Percentiles rank a stretch among this genome's conserved stretches.
Conservation (phyloP, 1,140 invertebrate species). For the Plectrocnemia conspersa region DNA sequence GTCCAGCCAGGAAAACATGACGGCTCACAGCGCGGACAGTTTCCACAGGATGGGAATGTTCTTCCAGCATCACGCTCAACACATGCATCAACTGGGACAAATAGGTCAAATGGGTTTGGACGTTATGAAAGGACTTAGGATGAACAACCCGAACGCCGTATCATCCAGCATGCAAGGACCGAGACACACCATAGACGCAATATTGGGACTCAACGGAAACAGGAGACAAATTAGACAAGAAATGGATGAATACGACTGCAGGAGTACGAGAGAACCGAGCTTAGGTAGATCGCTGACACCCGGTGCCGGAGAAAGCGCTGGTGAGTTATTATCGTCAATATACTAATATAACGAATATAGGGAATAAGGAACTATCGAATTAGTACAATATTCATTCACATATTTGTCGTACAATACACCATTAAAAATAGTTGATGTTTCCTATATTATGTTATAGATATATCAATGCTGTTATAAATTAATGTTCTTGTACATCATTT, state of each 20-base stretch:
- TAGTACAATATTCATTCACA: too few relatives aligned
- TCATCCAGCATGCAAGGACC: constrained; percentile 37
- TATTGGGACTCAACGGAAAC: constrained; percentile 40
- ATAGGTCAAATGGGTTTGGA: constrained; percentile 20
- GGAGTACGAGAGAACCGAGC: constrained; percentile 26
- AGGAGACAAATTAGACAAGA: constrained; percentile 24
- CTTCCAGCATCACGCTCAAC: constrained; percentile 29
- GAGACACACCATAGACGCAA: constrained; percentile 47
- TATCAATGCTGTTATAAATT: too few relatives aligned
- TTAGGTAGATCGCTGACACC: constrained; percentile 27
- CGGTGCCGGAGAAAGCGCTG: constrained; percentile 30
- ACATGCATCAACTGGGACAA: constrained; percentile 30
- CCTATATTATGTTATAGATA: too few relatives aligned
- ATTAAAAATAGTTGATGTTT: too few relatives aligned
- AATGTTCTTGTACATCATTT: too few relatives aligned
- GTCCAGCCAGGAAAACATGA: constrained; percentile 1
- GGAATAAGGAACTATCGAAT: too few relatives aligned
- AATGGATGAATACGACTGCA: constrained; percentile 28
- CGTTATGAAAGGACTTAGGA: constrained; percentile 31
- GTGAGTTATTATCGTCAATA: constrained; percentile 21
- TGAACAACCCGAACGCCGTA: constrained; percentile 16
- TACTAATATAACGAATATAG: too few relatives aligned
- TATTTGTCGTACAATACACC: too few relatives aligned
- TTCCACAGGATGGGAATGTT: constrained; percentile 32
- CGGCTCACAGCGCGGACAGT: constrained; percentile 15